Percentiles rank a stretch among this genome's conserved stretches.
Evolutionary conservation across 2,113 vertebrate species (phyloP).

Genomic region (Octodon degus): DNA sequence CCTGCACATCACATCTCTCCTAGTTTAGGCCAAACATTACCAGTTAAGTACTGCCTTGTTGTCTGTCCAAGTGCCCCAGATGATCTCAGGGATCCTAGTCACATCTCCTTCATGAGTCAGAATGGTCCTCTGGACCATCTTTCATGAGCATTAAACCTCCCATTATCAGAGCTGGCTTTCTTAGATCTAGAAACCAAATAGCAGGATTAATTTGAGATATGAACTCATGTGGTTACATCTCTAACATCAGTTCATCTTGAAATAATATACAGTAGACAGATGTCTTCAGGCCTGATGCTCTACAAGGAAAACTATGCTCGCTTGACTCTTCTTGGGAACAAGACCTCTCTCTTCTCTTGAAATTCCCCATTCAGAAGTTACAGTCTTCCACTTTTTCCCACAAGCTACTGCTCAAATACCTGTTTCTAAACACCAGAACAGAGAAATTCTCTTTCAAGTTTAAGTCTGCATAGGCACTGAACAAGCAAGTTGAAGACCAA

Average conservation of each 20-base stretch:
- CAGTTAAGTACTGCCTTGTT: not conserved
- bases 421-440: not conserved
- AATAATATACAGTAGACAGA: not conserved
- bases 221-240: not conserved
- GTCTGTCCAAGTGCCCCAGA: not conserved
- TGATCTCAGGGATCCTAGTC: not conserved
- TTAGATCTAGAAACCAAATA: not conserved
- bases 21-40: not conserved
- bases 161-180: not conserved
- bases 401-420: not conserved
- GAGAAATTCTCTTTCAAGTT: not conserved
- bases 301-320: not conserved
- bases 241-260: not conserved
- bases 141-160: not conserved
- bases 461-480: not conserved
- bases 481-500: not conserved
- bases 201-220: not conserved
- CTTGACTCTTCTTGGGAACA: not conserved
- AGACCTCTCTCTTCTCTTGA: not conserved
- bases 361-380: conserved; percentile 13
- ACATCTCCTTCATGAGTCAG: not conserved
- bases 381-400: not conserved
- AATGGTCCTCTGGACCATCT: not conserved
- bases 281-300: not conserved
- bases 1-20: not conserved